Conservation (phyloP, 2,888 invertebrate genomes). For the Plebejus melissa region DNA sequence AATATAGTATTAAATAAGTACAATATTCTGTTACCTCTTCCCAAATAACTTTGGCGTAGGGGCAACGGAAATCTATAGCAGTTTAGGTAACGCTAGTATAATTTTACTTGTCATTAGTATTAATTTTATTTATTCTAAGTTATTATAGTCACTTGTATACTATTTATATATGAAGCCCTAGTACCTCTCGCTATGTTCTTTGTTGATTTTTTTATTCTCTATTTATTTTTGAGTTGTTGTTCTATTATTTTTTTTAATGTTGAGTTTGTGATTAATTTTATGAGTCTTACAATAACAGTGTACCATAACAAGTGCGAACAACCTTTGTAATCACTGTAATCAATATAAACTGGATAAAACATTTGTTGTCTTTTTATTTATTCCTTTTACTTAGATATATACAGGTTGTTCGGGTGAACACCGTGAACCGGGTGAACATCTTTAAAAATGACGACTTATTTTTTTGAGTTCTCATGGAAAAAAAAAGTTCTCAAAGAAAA, state of each 20-base stretch:
- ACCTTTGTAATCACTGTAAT: conserved; percentile 22
- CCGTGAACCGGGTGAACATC: no score
- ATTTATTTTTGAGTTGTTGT: conserved; percentile 44
- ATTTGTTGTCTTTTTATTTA: conserved; percentile 28
- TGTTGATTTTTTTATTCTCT: conserved; percentile 40
- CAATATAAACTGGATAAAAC: conserved; percentile 31
- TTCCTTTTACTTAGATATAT: no score
- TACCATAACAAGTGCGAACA: conserved; percentile 20
- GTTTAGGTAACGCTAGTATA: conserved; percentile 74
- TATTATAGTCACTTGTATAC: conserved; percentile 59
- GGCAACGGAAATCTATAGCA: conserved; percentile 75
- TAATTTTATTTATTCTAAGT: conserved; percentile 76
- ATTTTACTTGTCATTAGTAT: conserved; percentile 78
- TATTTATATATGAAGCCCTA: conserved; percentile 72
- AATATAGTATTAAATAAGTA: conserved; percentile 70
- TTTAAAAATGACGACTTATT: no score
- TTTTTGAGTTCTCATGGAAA: no score
- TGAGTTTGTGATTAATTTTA: conserved; percentile 17
- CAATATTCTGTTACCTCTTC: conserved; percentile 77
- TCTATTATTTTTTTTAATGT: conserved; percentile 31
- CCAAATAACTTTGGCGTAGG: conserved; percentile 61
- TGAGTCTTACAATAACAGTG: conserved; percentile 16
- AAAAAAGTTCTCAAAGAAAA: no score
- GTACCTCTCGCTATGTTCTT: conserved; percentile 60
- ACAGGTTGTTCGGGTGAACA: no score